phyloP scores from a whole-genome alignment of 1,140 invertebrate genomes.

The Mycetomoellerius zeteki region DNA sequence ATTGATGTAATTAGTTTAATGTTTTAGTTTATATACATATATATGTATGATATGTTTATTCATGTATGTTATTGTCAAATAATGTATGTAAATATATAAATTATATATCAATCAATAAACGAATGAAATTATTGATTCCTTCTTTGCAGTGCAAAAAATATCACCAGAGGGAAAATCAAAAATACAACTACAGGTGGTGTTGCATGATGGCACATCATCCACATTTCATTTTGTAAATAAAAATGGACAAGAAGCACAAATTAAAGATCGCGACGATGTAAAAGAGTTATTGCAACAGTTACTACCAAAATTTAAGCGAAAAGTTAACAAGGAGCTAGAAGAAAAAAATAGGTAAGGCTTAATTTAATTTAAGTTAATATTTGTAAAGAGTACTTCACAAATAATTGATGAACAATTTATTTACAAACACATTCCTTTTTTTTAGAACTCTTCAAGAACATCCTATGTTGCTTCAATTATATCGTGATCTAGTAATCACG shows the following conservation, averaged over 20 bases:
- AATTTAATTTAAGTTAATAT: conserved; percentile 7
- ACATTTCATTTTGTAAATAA: conserved; percentile 99
- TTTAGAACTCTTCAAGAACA: conserved; percentile 93
- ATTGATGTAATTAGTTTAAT: background rate
- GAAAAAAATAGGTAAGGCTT: conserved; percentile 91
- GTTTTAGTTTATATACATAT: no score
- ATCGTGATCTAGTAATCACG: conserved; percentile 97
- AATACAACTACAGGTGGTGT: conserved; percentile 98
- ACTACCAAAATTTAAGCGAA: conserved; percentile 97
- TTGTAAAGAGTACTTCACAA: background rate
- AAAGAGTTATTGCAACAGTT: conserved; percentile 97
- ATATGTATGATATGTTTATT: background rate
- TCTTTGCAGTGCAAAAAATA: conserved; percentile 97
- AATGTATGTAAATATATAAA: background rate
- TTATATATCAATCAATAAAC: background rate
- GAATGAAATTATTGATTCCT: background rate
- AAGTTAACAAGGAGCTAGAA: conserved; percentile 97
- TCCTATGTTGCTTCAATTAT: conserved; percentile 94
- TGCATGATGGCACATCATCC: conserved; percentile 97
- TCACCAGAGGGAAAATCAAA: conserved; percentile 99
- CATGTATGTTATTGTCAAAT: conserved; percentile 18
- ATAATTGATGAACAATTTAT: conserved; percentile 17
- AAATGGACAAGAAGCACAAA: conserved; percentile 92
- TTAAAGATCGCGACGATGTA: conserved; percentile 96
- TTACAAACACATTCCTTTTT: conserved; percentile 18